Base-by-base conservation (phyloP, 2,797 vertebrate genomes). In the Urocyon cinereoargenteus region DNA sequence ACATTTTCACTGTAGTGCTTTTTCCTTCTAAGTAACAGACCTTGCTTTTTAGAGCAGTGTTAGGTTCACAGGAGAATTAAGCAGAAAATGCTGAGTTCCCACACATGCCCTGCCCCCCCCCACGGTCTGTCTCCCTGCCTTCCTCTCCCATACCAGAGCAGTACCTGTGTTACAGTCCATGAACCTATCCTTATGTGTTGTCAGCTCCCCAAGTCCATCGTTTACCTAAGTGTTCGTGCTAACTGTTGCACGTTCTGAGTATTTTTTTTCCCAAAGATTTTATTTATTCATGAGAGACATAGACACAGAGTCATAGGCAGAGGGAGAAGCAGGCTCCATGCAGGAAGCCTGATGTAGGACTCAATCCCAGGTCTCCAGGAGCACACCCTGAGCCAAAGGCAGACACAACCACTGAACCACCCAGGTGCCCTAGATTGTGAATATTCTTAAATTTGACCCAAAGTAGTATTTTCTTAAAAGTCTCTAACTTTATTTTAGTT, bases 141-240 rank as follows among this genome's bases (percentile, higher is more conserved):
- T n/a, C n/a, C 19, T 45, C 10, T 5, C n/a, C 64, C 1, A 8
- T 14, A 0, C 75, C 6, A 0, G 26, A 22, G 8, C 0, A 1
- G 68, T 8, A 0, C 31, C 3, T 36, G 18, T 2, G 78, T n/a
- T 7, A 13, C 2, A 6, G 0, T 28, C 2, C 1, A 1, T 12
- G 77, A 26, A 0, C 22, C 16, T 0, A 2, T 36, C 0, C 0
- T 3, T 66, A 6, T 18, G 0, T 0, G 0, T 12, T 13, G 0
- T 9, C 18, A 1, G 21, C 13, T 14, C 34, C 68, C 55, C 31
- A 2, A 49, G 40, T 19, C 81, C 22, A 0, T 18, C 9, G 31
- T 72, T 85, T 14, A 55, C 34, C 0, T 55, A 1, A 0, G 51
- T 53, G 10, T 21, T 82, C 22, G 14, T n/a, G 31, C 51, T 34